phyloP scores from a whole-genome alignment of 2,888 invertebrate species.

The Trichogramma dendrolimi region DNA sequence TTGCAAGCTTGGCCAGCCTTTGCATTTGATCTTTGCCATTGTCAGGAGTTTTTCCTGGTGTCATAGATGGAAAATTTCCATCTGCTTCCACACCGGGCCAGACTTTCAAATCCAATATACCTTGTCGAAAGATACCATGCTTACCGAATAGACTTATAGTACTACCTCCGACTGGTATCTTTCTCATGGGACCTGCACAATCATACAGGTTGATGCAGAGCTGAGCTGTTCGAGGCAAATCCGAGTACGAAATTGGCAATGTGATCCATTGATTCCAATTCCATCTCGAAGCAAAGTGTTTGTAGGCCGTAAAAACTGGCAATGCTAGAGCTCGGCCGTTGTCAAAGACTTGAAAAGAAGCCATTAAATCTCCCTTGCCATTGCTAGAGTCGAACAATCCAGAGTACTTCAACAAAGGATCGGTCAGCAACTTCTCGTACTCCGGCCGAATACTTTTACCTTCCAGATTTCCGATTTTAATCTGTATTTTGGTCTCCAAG shows the following conservation, averaged over 20 bases:
- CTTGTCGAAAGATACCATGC: slow-evolving; percentile 84
- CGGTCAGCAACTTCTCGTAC: slow-evolving; percentile 79
- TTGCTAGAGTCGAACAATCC: slow-evolving; percentile 80
- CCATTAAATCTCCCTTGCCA: slow-evolving; percentile 73
- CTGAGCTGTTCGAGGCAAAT: slow-evolving; percentile 81
- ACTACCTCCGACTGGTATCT: slow-evolving; percentile 86
- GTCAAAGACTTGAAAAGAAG: slow-evolving; percentile 79
- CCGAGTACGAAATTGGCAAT: slow-evolving; percentile 84
- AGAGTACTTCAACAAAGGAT: slow-evolving; percentile 87
- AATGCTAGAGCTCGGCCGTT: slow-evolving; percentile 78
- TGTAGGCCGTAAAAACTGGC: slow-evolving; percentile 86
- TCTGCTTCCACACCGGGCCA: slow-evolving; percentile 83
- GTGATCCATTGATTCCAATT: slow-evolving; percentile 98
- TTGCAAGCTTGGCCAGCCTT: slow-evolving; percentile 81
- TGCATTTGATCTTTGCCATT: slow-evolving; percentile 83
- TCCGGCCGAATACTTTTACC: slow-evolving; percentile 82
- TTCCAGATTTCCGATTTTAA: slow-evolving; percentile 95
- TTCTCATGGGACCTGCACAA: slow-evolving; percentile 80
- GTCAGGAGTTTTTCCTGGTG: slow-evolving; percentile 82
- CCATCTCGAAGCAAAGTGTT: slow-evolving; percentile 88
- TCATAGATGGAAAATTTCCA: slow-evolving; percentile 66
- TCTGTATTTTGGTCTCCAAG: slow-evolving; percentile 79
- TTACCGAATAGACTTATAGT: slow-evolving; percentile 92
- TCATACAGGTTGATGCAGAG: slow-evolving; percentile 88
- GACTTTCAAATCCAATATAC: slow-evolving; percentile 85